Conservation (phyloP, 2,113 vertebrate species). For the Excalfactoria chinensis region DNA sequence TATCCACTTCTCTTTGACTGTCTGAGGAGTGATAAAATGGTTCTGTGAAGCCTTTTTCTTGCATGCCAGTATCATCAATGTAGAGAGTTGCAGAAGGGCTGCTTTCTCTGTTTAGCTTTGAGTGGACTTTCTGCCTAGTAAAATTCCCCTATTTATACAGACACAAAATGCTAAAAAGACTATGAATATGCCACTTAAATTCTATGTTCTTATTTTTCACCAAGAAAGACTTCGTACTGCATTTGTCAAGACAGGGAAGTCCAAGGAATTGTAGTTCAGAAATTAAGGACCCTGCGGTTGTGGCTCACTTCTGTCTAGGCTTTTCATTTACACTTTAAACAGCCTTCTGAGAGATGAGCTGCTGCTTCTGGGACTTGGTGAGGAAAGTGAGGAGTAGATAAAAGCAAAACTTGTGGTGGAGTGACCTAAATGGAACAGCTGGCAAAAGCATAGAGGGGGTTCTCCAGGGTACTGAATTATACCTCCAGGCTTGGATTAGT, state of each 20-base stretch:
- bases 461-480: constrained; percentile 65
- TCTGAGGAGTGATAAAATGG: neutral
- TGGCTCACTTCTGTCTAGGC: constrained; percentile 62
- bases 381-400: constrained; percentile 70
- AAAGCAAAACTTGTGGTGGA: constrained; percentile 67
- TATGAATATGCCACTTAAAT: constrained; percentile 65
- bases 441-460: constrained; percentile 53
- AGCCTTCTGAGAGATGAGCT: constrained; percentile 59
- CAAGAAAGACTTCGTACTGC: constrained; percentile 70
- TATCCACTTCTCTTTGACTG: neutral
- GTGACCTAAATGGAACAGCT: constrained; percentile 63
- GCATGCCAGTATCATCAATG: neutral
- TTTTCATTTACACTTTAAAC: constrained; percentile 80
- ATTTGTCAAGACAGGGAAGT: constrained; percentile 73
- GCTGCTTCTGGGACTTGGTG: constrained; percentile 42
- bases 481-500: constrained; percentile 70
- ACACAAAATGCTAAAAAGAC: constrained; percentile 74
- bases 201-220: constrained; percentile 61
- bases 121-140: constrained; percentile 20
- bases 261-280: constrained; percentile 73
- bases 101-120: neutral
- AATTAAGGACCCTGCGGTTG: constrained; percentile 75
- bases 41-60: constrained; percentile 12
- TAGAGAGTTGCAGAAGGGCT: neutral
- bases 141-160: constrained; percentile 26